Evolutionary conservation across 2,113 vertebrate species (phyloP).

Genomic region (Synodontis membranacea): DNA sequence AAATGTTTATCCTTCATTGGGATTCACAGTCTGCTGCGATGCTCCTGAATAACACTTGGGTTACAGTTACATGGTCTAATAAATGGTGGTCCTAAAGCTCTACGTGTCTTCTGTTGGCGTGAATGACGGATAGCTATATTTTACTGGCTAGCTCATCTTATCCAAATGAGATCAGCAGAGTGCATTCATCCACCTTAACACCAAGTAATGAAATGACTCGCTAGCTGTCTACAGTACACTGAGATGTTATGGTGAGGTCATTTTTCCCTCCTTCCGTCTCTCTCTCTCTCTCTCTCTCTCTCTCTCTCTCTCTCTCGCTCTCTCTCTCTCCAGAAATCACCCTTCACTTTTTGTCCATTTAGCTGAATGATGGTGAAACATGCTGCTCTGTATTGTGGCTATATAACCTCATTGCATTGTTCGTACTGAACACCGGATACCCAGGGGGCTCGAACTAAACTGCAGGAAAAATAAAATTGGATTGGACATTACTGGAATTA

Average conservation of each 20-base stretch:
- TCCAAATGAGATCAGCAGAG: slow-evolving; percentile 36
- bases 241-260: not conserved
- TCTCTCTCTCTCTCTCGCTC: not conserved
- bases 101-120: not conserved
- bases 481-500: not conserved
- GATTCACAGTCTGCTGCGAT: slow-evolving; percentile 9
- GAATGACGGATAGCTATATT: slow-evolving; percentile 32
- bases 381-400: slow-evolving; percentile 20
- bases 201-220: slow-evolving; percentile 10
- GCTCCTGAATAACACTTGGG: not conserved
- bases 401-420: not conserved
- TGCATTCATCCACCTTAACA: slow-evolving; percentile 27
- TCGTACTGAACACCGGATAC: not conserved
- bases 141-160: slow-evolving; percentile 10
- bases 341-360: slow-evolving; percentile 15
- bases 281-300: not conserved
- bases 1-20: slow-evolving; percentile 31
- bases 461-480: not conserved
- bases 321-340: not conserved
- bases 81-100: slow-evolving; percentile 24
- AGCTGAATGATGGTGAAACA: not conserved
- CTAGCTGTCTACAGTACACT: not conserved
- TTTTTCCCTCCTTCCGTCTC: not conserved
- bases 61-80: slow-evolving; percentile 24
- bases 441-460: not conserved